phyloP scores from a whole-genome alignment of 1,140 invertebrate species.

The Gryllus bimaculatus region DNA sequence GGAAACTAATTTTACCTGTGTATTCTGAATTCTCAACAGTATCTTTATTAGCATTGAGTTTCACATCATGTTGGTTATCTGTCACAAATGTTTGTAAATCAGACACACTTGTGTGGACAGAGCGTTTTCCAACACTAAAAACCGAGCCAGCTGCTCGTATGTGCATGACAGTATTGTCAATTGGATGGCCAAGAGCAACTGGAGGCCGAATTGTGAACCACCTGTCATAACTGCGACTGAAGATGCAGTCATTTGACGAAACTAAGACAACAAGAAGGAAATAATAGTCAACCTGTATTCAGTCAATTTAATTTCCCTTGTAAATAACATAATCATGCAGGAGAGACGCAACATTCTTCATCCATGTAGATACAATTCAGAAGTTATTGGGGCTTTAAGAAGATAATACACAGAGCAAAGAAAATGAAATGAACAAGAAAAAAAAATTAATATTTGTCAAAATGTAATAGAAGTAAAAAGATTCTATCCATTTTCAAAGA shows the following conservation, averaged over 20 bases:
- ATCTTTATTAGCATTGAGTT: neutral
- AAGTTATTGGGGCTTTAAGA: no score
- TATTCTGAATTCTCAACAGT: neutral
- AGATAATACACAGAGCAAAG: no score
- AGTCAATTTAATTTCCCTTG: no score
- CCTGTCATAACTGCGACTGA: constrained; percentile 18
- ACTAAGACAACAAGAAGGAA: constrained; percentile 11
- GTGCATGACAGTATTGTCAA: constrained; percentile 38
- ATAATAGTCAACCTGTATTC: neutral
- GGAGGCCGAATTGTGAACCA: constrained; percentile 20
- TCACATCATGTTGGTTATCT: neutral
- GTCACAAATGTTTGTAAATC: constrained; percentile 11
- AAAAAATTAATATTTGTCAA: no score
- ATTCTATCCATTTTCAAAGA: no score
- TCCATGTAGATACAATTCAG: no score
- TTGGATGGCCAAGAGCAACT: constrained; percentile 23
- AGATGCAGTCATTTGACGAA: constrained; percentile 21
- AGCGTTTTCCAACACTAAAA: constrained; percentile 34
- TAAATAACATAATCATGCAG: no score
- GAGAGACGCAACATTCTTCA: no score
- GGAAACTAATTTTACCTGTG: neutral
- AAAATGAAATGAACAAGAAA: no score
- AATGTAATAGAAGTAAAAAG: no score
- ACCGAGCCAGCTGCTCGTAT: constrained; percentile 38
- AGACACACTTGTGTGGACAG: constrained; percentile 20